Base-by-base conservation (phyloP, 1,140 invertebrate species). In the Atta colombica region DNA sequence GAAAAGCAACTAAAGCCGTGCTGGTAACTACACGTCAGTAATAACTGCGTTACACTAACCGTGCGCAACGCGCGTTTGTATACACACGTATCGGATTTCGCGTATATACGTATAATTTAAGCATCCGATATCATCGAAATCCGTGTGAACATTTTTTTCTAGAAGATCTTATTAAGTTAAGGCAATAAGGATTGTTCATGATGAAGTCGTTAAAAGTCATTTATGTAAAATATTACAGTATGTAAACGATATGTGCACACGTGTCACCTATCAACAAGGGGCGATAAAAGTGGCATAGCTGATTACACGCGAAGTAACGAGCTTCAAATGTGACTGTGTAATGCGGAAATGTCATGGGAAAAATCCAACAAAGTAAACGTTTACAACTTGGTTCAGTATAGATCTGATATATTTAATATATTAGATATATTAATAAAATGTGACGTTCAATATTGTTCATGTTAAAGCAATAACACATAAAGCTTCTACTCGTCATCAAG, bases 381-480 rank as follows among this genome's bases (percentile, higher is more conserved):
- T 31, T 21, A 8, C 31, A 72, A 68, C 16, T 72, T 55, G 14
- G 12, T 2, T 61, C 45, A 25, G 12, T 25, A 10, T 10, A 7
- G 18, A 61, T 25, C 51, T 21, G 60, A 63, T 63, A 63, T 2
- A 21, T 14, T 3, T 39, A 51, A 63, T 39, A n/a, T 51, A 51
- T 16, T 51, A 51, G 69, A 51, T 10, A 39, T 55, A 51, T 74
- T 61, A 58, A 61, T 75, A 84, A 84, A 63, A 74, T 49, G 18
- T 75, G 25, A 63, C 28, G 25, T 5, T 63, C 25, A 63, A 75
- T 84, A 61, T 63, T 61, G 80, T 51, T 84, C 25, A 14, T 60
- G 69, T 74, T 84, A 75, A 75, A 63, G 69, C 80, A 72, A 74
- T 84, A 75, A 84, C 39, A 49, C 69, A 10, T 84, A 51, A 74